Evolutionary conservation across 2,113 vertebrate genomes (phyloP).

Genomic region (Ondatra zibethicus): DNA sequence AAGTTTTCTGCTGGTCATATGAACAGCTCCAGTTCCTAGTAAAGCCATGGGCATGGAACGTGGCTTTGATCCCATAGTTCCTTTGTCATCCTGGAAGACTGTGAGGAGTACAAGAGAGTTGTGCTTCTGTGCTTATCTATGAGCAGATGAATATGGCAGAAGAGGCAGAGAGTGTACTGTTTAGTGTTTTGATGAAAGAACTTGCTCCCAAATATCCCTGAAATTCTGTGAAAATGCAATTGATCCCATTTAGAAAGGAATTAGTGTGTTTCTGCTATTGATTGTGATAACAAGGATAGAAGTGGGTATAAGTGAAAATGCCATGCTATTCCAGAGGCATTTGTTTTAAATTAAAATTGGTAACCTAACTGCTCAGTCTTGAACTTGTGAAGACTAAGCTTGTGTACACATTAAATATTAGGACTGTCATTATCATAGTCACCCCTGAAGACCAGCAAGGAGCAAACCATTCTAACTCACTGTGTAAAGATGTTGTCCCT

Average conservation of each 20-base stretch:
- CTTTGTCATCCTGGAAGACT: neutral
- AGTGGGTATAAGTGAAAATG: neutral
- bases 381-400: neutral
- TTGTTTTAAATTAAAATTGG: neutral
- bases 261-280: conserved; percentile 2
- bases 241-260: neutral
- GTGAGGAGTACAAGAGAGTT: neutral
- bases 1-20: neutral
- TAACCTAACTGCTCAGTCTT: neutral
- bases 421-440: neutral
- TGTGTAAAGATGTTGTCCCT: neutral
- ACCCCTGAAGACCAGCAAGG: neutral
- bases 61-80: neutral
- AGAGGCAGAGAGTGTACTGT: neutral
- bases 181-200: conserved; percentile 19
- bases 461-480: neutral
- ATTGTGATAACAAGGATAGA: neutral
- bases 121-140: neutral
- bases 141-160: neutral
- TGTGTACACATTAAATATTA: neutral
- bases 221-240: neutral
- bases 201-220: neutral
- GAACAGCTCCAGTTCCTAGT: neutral
- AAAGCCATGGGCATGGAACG: neutral
- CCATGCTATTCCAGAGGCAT: neutral